Evolutionary conservation across 2,888 invertebrate genomes (phyloP).

Genomic region (Galeruca laticollis): DNA sequence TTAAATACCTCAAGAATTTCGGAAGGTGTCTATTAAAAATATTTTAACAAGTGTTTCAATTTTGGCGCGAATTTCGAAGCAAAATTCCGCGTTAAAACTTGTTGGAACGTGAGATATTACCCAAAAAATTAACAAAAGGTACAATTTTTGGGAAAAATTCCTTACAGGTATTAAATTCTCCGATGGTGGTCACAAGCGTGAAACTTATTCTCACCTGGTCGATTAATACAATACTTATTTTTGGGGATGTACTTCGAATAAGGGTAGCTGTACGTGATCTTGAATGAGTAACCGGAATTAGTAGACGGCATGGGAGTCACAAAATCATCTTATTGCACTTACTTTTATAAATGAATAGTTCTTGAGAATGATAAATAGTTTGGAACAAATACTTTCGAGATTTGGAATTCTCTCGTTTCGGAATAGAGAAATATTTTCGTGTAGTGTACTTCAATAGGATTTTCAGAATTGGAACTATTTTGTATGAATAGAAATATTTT

Average conservation of each 20-base stretch:
- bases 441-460: conserved; percentile 18
- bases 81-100: background rate
- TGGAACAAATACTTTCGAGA: conserved; percentile 14
- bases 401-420: conserved; percentile 25
- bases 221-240: conserved; percentile 43
- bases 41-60: background rate
- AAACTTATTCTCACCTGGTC: conserved; percentile 43
- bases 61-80: background rate
- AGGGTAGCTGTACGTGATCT: conserved; percentile 44
- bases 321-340: conserved; percentile 33
- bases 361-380: conserved; percentile 43
- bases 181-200: conserved; percentile 37
- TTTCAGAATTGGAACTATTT: conserved; percentile 3
- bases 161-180: conserved; percentile 36
- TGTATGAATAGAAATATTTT: background rate
- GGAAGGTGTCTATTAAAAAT: background rate
- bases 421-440: conserved; percentile 34
- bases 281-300: conserved; percentile 42
- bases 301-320: conserved; percentile 37
- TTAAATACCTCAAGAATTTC: background rate
- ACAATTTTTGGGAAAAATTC: conserved; percentile 32
- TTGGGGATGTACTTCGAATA: conserved; percentile 40
- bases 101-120: conserved; percentile 20
- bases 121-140: conserved; percentile 5
- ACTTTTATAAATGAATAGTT: conserved; percentile 36